A percentile compares a stretch with the other conserved stretches of the same genome.
Evolutionary conservation across 2,113 vertebrate genomes (phyloP).

Genomic region (Podarcis cretensis): DNA sequence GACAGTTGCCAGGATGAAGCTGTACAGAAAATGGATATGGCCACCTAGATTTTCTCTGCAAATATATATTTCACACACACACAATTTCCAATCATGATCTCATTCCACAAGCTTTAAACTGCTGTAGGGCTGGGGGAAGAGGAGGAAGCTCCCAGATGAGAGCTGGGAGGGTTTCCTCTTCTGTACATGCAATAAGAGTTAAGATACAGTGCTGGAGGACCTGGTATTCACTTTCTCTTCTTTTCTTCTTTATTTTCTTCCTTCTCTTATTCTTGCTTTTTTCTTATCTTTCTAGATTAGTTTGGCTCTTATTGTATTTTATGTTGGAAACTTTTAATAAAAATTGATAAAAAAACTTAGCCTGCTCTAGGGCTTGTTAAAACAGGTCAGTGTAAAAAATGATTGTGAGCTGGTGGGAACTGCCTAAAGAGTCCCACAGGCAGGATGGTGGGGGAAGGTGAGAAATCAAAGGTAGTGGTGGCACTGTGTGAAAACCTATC

Average conservation of each 20-base stretch:
- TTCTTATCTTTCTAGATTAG: too few relatives aligned
- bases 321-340: too few relatives aligned
- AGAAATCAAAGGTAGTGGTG: background rate
- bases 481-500: background rate
- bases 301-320: too few relatives aligned
- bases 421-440: too few relatives aligned
- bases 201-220: too few relatives aligned
- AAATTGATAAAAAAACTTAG: too few relatives aligned
- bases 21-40: background rate
- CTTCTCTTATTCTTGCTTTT: too few relatives aligned
- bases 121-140: background rate
- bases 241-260: too few relatives aligned
- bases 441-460: background rate
- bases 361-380: background rate
- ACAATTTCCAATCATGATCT: background rate
- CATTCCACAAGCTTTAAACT: background rate
- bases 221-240: too few relatives aligned
- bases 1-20: background rate
- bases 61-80: background rate
- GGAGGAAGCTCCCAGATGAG: too few relatives aligned
- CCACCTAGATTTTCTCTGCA: background rate
- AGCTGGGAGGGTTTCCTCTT: too few relatives aligned
- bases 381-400: background rate
- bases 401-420: background rate
- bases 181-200: too few relatives aligned